Evolutionary conservation across 2,113 vertebrate species (phyloP), one percentile per base, ranked within the genome.

Genomic region (Vimba vimba): DNA sequence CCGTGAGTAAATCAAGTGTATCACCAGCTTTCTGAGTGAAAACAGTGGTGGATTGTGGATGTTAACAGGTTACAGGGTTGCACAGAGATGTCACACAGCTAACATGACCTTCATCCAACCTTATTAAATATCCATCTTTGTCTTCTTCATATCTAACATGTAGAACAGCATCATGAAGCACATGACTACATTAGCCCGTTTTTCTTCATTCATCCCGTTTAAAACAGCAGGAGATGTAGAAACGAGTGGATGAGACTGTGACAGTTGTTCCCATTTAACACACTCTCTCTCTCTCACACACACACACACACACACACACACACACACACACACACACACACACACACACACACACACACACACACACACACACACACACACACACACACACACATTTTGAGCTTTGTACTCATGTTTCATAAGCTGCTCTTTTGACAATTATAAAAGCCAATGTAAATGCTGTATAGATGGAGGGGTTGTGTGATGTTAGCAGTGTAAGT

Each of bases 381-480:
- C 3, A 47, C 3, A 50, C 2, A 78, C 75, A 57, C 45, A 47
- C 13, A 59, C 52, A 89, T 89, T 89, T 89, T 87, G 69, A 74
- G 36, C 86, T 90, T 79, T 88, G 82, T 86, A 83, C 55, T 91
- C 89, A 90, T 88, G 81, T 91, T 86, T 68, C 85, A 92, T 86
- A 89, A 89, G 80, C 83, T 88, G 30, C 43, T 87, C 82, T 85
- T 92, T 92, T 92, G 87, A 92, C 91, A 86, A 88, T 86, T 82
- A 87, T 86, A 88, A 91, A 92, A 89, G 55, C 82, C 82, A 81
- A 90, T 90, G 89, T 52, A 88, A 89, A 92, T 87, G 6, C 6
- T 2, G 86, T 66, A 64, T 19, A 3, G 17, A 33, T 8, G 52
- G 33, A 27, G 88, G 86, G 57, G 85, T 27, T 73, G 33, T 27